These are phyloP conservation scores for Neogobius melanostomus DNA, from an alignment of 2,113 vertebrate genomes.

Conservation along the genomic window DNA sequence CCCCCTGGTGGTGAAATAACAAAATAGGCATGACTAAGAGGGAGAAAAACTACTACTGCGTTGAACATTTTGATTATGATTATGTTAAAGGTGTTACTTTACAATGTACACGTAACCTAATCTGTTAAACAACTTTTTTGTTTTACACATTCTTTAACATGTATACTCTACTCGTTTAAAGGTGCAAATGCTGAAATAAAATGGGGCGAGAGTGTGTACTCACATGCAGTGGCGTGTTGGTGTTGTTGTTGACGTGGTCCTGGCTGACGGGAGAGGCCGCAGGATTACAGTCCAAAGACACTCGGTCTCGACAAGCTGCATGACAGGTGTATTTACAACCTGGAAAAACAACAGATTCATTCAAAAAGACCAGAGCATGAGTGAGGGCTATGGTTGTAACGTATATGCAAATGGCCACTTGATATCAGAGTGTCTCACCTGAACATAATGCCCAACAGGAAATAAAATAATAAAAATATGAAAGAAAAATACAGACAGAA, in stretches of 20 bases:
- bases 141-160: not conserved
- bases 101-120: too few species aligned
- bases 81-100: not conserved
- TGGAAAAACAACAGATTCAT: conserved; percentile 29
- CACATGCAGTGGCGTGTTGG: conserved; percentile 55
- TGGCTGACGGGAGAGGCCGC: conserved; percentile 41
- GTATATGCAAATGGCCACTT: conserved; percentile 37
- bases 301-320: conserved; percentile 65
- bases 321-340: conserved; percentile 81
- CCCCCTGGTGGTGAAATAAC: conserved; percentile 18
- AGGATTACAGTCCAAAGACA: conserved; percentile 75
- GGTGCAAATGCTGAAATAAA: not conserved
- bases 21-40: not conserved
- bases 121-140: not conserved
- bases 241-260: conserved; percentile 74
- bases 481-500: not conserved
- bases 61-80: not conserved
- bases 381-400: conserved; percentile 20
- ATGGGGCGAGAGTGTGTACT: conserved; percentile 36
- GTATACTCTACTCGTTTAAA: not conserved
- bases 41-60: too few species aligned
- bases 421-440: not conserved
- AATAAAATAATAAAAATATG: not conserved
- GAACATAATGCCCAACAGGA: too few species aligned
- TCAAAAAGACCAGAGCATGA: not conserved